Evolutionary conservation across 2,797 vertebrate genomes (phyloP), one percentile per base, ranked within the genome.

Genomic region (Gymnodraco acuticeps): DNA sequence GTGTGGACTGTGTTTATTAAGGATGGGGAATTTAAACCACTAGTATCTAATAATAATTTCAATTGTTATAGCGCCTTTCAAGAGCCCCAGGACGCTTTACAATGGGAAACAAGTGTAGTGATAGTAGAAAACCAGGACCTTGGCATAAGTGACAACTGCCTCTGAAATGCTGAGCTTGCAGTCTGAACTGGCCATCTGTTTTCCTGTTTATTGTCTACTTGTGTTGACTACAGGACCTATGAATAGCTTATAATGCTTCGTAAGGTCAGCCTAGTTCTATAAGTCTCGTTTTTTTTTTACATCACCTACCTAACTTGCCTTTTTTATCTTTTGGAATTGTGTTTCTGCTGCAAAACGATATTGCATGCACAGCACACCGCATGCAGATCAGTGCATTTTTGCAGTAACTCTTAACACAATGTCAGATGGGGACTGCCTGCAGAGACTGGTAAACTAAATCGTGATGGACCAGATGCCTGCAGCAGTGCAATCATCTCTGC

Each of bases 401-500:
- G 55, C 12, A 71, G 9, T 31, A 64, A 50, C 2, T 56, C n/a
- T 52, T 54, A 33, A 16, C 17, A 43, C 7, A 41, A 17, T 14
- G 31, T 2, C 2, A 60, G 51, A 0, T 50, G 20, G 23, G n/a
- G 45, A 3, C 14, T 59, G 46, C 3, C 65, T 38, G 20, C 10
- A 10, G 1, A 13, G 14, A 23, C 47, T 48, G 17, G 10, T 31
- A 10, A 71, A 64, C 17, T 52, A 19, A 17, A 13, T 31, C 55
- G 46, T 16, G 71, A 62, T 46, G 9, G 75, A 66, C 86, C 43
- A 71, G 69, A 59, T 61, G 9, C 9, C 6, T 9, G 10, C 33
- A 8, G 33, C 33, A 38, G 7, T 38, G 3, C 73, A 58, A 33
- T 70, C 81, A 66, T 2, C 15, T 73, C 77, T 78, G 54, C 85